Conservation (phyloP, 2,113 vertebrate species). For the Microcebus tavaratra region DNA sequence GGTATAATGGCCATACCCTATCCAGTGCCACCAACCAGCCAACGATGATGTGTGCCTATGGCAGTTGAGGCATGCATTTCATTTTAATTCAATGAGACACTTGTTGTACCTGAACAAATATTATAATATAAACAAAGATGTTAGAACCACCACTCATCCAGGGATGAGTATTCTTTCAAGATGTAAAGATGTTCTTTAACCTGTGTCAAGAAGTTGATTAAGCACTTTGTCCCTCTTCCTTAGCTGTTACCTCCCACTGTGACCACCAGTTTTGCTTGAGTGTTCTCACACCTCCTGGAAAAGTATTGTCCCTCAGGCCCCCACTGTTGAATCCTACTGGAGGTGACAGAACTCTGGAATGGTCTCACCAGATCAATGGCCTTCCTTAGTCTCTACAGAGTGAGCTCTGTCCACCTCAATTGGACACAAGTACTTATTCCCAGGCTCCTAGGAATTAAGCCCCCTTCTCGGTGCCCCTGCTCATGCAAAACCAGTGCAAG, state of each 20-base stretch:
- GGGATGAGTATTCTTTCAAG: neutral
- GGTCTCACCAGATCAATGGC: neutral
- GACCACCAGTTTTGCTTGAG: neutral
- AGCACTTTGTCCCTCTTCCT: neutral
- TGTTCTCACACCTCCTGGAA: conserved; percentile 1
- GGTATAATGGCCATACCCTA: neutral
- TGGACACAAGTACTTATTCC: neutral
- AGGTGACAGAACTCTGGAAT: neutral
- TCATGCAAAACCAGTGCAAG: neutral
- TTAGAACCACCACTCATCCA: neutral
- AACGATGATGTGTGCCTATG: neutral
- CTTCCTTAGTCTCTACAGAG: neutral
- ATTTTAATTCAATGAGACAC: conserved; percentile 8
- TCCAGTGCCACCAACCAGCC: neutral
- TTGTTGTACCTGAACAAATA: neutral
- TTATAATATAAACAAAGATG: neutral
- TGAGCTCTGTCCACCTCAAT: neutral
- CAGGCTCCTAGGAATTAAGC: neutral
- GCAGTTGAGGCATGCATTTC: neutral
- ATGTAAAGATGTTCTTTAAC: neutral
- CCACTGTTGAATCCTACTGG: neutral
- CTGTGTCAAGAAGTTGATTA: neutral
- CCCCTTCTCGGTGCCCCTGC: neutral
- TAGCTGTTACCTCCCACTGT: neutral
- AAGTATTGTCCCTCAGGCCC: neutral